Conservation (phyloP, 2,888 invertebrate species). For the Euphydryas editha region DNA sequence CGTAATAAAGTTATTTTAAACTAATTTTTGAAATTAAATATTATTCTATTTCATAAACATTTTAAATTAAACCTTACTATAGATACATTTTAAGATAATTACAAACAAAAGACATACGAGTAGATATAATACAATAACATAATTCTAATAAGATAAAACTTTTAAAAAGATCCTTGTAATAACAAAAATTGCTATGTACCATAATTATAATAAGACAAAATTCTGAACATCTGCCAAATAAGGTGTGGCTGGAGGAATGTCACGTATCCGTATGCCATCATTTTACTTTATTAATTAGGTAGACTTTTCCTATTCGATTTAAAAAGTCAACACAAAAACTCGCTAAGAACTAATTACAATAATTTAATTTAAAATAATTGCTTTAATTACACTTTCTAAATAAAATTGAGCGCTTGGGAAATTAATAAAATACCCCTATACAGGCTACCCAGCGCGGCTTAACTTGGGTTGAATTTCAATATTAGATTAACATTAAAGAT, state of each 20-base stretch:
- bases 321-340: background rate
- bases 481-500: no score
- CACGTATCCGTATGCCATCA: background rate
- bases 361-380: background rate
- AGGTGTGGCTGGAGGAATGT: background rate
- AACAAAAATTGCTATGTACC: background rate
- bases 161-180: no score
- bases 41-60: no score
- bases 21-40: no score
- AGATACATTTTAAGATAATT: no score
- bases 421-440: no score
- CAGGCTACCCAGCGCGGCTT: no score
- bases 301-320: background rate
- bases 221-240: background rate
- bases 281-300: background rate
- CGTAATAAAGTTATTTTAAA: background rate
- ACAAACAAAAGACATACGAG: no score
- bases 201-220: background rate
- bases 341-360: no score
- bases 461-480: no score
- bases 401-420: background rate
- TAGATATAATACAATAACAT: no score
- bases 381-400: background rate
- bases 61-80: no score
- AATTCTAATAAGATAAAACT: background rate